Conservation (phyloP, 2,113 vertebrate species). For the pig (Sus scrofa) region DNA sequence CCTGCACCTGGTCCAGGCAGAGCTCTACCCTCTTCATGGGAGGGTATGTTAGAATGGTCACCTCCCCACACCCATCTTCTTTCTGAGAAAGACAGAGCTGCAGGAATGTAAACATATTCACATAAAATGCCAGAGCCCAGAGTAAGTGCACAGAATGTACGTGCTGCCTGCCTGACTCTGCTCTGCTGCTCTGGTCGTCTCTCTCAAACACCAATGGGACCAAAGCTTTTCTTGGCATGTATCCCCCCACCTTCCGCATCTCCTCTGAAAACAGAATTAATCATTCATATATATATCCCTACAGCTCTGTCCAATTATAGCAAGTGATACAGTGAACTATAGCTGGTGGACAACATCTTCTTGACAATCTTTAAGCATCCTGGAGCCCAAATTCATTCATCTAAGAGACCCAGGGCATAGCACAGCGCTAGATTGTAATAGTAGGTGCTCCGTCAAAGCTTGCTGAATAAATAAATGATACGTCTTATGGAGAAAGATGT, state of each 20-base stretch:
- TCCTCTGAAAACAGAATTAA: background rate
- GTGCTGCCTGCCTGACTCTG: background rate
- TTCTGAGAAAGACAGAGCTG: background rate
- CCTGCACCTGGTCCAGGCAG: background rate
- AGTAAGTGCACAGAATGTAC: accelerated
- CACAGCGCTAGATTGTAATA: background rate
- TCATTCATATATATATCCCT: background rate
- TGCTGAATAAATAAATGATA: conserved; percentile 51
- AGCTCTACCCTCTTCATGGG: background rate
- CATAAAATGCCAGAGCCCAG: background rate
- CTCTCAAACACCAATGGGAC: background rate
- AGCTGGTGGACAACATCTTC: background rate
- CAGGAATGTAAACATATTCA: background rate
- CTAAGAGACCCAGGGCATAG: background rate
- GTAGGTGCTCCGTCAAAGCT: background rate
- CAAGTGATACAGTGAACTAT: background rate
- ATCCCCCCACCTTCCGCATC: background rate
- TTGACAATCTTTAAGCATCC: background rate
- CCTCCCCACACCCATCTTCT: background rate
- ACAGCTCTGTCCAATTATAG: background rate
- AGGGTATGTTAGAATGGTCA: background rate
- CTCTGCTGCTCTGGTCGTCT: background rate
- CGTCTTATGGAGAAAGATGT: conserved; percentile 25
- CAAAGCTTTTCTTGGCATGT: background rate
- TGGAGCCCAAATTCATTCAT: background rate